These are phyloP conservation scores for Tetragonula carbonaria DNA, from an alignment of 2,888 invertebrate genomes.

Conservation along the genomic window DNA sequence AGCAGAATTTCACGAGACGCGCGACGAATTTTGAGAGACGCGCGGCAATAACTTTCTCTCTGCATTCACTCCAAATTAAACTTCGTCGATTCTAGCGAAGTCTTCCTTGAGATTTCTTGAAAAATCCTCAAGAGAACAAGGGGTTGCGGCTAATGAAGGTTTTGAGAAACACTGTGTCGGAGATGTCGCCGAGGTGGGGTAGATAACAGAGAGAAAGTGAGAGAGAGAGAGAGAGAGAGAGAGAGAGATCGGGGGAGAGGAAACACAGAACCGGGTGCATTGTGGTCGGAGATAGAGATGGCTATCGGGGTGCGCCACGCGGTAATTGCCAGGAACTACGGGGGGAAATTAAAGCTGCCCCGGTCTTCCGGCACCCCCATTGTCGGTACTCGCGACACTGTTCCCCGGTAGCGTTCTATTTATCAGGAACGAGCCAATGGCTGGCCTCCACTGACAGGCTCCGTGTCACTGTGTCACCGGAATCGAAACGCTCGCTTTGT, in stretches of 20 bases:
- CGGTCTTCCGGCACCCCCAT: constrained; percentile 80
- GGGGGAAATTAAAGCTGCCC: constrained; percentile 83
- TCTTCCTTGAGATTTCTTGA: background rate
- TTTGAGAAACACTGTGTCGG: constrained; percentile 58
- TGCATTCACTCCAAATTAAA: too few species aligned
- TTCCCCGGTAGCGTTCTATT: constrained; percentile 78
- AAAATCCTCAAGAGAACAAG: background rate
- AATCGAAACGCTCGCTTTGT: constrained; percentile 71
- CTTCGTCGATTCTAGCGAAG: background rate
- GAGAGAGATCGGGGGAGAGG: constrained; percentile 19
- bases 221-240: too few species aligned
- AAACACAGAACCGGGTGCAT: constrained; percentile 69
- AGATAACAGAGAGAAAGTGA: constrained; percentile 20
- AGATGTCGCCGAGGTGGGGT: constrained; percentile 56
- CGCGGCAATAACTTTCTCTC: too few species aligned
- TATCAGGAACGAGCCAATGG: constrained; percentile 78
- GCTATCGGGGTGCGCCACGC: constrained; percentile 80
- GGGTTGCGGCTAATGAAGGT: constrained; percentile 22
- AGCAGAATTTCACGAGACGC: too few species aligned
- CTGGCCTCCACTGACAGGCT: constrained; percentile 73
- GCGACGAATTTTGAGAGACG: too few species aligned
- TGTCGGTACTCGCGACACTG: constrained; percentile 77
- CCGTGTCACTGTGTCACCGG: constrained; percentile 82
- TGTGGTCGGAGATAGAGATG: constrained; percentile 82
- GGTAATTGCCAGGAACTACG: constrained; percentile 83